phyloP scores from a whole-genome alignment of 2,113 vertebrate species.

The Callospermophilus lateralis region DNA sequence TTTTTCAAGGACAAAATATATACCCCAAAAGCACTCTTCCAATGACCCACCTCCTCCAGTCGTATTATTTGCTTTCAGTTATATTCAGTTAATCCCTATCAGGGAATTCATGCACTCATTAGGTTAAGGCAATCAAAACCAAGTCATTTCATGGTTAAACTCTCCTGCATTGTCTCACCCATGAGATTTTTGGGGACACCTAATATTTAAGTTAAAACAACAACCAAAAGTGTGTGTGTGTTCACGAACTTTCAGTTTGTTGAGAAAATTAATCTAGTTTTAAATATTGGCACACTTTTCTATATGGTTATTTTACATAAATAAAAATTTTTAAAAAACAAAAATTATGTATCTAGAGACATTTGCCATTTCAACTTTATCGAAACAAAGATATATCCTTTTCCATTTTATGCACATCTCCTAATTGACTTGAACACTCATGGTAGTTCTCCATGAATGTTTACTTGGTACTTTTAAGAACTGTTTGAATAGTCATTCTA shows the following conservation, averaged over 20 bases:
- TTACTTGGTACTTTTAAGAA: background rate
- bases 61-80: too few relatives aligned
- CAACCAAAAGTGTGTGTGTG: background rate
- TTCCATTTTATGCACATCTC: background rate
- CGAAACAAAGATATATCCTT: background rate
- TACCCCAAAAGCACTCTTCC: too few relatives aligned
- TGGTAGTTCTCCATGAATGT: background rate
- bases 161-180: too few relatives aligned
- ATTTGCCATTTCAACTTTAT: background rate
- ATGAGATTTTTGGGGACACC: too few relatives aligned
- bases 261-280: background rate
- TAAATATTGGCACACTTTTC: background rate
- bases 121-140: too few relatives aligned
- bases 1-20: too few relatives aligned
- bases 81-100: too few relatives aligned
- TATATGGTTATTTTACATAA: background rate
- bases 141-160: too few relatives aligned
- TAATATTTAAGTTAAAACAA: too few relatives aligned
- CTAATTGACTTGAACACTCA: background rate
- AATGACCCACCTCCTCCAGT: too few relatives aligned
- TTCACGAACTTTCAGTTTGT: background rate
- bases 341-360: background rate
- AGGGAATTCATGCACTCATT: too few relatives aligned
- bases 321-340: background rate
- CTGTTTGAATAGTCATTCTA: background rate